Base-by-base conservation (phyloP, 2,888 invertebrate genomes). In the Xestia ashworthii region DNA sequence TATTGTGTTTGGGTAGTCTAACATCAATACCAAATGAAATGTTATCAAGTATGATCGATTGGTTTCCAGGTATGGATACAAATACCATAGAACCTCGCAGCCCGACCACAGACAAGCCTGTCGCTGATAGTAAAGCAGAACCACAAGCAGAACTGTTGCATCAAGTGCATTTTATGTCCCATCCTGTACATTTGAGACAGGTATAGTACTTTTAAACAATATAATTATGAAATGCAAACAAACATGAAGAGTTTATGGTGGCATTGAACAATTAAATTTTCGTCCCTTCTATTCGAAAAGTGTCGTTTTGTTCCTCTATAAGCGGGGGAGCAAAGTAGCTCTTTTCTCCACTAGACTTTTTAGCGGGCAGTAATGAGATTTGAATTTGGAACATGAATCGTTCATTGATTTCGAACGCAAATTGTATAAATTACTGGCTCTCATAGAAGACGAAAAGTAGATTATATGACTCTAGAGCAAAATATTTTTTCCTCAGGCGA, bases 161-260 rank as follows among this genome's bases (percentile, higher is more conserved):
- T 70, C 95, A 96, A 90, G 95, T 94, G 82, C 93, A 95, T 75
- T 94, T 92, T 77, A 96, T 96, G 96, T 93, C 96, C 76, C 96
- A 96, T 82, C 96, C 96, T 41, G 95, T 96, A 91, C 95, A 96
- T 87, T 87, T 96, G 62, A 91, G 90, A 91, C 96, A 96, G 95
- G 96, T 88, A 88, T 65, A 25, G 12, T 82, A 68, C 62, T 72
- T 41, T n/a, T 64, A 64, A 32, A 62, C 25, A 58, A 58, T 25
- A 55, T 58, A 25, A 58, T 25, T 25, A 25, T 58, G 14, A 58
- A 25, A 58, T 65, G 2, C 22, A 2, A 25, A 66, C 3, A 50
- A 8, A 19, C 14, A 12, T 55, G 0, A 55, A n/a, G 3, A 53
- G 12, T 22, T 62, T 12, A 41, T 64, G 5, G 50, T 41, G 41